These are phyloP conservation scores for Phrynosoma blainvillii DNA, from an alignment of 2,113 vertebrate species.

Conservation along the genomic window DNA sequence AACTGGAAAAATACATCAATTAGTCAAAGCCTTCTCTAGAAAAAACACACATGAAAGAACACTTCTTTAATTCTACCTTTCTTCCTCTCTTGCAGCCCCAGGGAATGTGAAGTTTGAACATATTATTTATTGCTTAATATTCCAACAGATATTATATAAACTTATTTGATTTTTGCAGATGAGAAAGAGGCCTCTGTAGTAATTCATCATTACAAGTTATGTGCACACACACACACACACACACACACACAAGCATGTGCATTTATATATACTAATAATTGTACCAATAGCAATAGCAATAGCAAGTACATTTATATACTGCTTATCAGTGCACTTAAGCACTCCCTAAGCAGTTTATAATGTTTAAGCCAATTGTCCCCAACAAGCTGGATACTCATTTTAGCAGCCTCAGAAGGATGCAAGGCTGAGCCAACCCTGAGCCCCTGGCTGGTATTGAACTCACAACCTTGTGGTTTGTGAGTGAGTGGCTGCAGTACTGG, in stretches of 20 bases:
- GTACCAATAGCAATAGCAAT: no score
- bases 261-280: no score
- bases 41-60: not conserved
- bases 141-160: not conserved
- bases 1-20: accelerated
- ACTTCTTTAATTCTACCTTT: not conserved
- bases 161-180: conserved; percentile 28
- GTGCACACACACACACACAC: not conserved
- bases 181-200: conserved; percentile 11
- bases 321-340: no score
- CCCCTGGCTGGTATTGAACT: no score
- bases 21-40: not conserved
- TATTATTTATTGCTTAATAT: conserved; percentile 44
- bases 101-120: conserved; percentile 19
- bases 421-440: no score
- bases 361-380: no score
- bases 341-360: no score
- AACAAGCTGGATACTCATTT: no score
- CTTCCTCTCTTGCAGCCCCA: not conserved
- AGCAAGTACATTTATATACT: no score
- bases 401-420: no score
- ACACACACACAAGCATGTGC: not conserved
- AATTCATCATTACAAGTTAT: not conserved
- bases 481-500: no score
- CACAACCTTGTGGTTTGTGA: no score